These are phyloP conservation scores for Eurystomus gularis DNA, from an alignment of 2,113 vertebrate species.

Conservation along the genomic window DNA sequence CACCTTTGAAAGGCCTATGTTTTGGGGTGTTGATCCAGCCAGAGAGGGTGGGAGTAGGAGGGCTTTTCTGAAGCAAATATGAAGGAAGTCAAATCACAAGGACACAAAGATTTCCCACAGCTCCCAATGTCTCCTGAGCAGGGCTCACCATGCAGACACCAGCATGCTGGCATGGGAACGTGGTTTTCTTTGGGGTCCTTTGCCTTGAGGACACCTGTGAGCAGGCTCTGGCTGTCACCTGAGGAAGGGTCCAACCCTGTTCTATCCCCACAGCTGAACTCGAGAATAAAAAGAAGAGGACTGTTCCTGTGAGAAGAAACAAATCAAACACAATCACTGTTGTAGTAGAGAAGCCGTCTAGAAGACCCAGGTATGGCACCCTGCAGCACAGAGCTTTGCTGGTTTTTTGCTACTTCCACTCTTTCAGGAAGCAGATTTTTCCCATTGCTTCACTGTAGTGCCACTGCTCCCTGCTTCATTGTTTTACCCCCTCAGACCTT, in stretches of 20 bases:
- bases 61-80: background rate
- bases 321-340: background rate
- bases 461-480: background rate
- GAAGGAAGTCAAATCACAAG: background rate
- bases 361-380: conserved; percentile 55
- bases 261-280: background rate
- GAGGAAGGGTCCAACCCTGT: background rate
- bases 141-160: background rate
- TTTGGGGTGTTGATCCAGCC: background rate
- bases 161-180: background rate
- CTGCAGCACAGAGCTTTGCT: background rate
- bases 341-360: background rate
- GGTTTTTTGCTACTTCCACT: background rate
- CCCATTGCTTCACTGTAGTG: background rate
- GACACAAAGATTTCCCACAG: background rate
- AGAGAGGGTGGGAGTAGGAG: background rate
- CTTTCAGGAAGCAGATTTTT: background rate
- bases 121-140: background rate
- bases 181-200: background rate
- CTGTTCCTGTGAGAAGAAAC: background rate
- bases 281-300: background rate
- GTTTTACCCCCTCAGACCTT: too few relatives aligned
- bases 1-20: background rate
- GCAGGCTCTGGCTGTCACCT: background rate
- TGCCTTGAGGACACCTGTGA: background rate